Percentiles rank a stretch among this genome's conserved stretches.
Conservation (phyloP, 2,888 invertebrate species). For the Cephus spinipes region DNA sequence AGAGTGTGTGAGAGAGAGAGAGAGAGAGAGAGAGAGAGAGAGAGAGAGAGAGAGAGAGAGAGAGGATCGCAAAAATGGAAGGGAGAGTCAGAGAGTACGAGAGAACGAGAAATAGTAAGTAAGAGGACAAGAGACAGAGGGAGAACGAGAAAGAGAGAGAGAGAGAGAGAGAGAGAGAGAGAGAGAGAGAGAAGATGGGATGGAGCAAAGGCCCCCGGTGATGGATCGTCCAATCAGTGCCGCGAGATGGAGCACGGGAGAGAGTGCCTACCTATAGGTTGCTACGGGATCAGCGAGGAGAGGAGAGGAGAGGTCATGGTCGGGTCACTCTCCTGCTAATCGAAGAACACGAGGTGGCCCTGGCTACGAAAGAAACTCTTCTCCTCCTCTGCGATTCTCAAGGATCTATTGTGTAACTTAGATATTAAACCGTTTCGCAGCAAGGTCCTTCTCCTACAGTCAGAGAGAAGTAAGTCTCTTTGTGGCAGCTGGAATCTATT, state of each 20-base stretch:
- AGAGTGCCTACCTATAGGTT: slow-evolving; percentile 52
- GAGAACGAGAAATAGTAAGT: slow-evolving; percentile 19
- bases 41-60: slow-evolving; percentile 3
- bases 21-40: slow-evolving; percentile 13
- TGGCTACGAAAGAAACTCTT: slow-evolving; percentile 40
- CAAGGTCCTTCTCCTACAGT: no score
- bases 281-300: slow-evolving; percentile 40
- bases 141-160: slow-evolving; percentile 36
- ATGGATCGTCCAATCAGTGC: slow-evolving; percentile 74
- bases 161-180: slow-evolving; percentile 27
- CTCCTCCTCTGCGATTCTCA: slow-evolving; percentile 23
- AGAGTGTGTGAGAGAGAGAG: slow-evolving; percentile 13
- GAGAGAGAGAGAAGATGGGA: slow-evolving; percentile 20
- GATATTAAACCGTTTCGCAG: slow-evolving; percentile 16
- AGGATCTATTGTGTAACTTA: slow-evolving; percentile 24
- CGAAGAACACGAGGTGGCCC: slow-evolving; percentile 59
- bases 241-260: slow-evolving; percentile 65
- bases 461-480: no score
- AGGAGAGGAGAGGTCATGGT: slow-evolving; percentile 62
- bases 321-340: slow-evolving; percentile 65
- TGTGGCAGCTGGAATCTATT: no score
- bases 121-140: slow-evolving; percentile 14
- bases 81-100: slow-evolving; percentile 26
- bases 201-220: slow-evolving; percentile 58
- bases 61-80: slow-evolving; percentile 23